A percentile compares a stretch with the other conserved stretches of the same genome.
phyloP scores from a whole-genome alignment of 2,797 vertebrate genomes.

The Apogon hyalosoma region DNA sequence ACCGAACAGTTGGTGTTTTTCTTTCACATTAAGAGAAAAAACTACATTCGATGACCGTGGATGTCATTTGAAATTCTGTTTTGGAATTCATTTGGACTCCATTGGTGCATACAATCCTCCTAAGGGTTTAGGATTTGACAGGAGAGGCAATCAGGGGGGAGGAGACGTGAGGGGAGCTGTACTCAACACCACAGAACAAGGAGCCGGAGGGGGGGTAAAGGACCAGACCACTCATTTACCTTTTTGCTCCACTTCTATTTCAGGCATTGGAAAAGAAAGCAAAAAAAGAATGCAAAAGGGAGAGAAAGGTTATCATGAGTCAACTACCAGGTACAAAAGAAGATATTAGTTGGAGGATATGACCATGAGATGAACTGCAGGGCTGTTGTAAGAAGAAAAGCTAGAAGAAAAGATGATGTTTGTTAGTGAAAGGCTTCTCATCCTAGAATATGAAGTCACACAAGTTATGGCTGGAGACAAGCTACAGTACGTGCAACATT shows the following conservation, averaged over 20 bases:
- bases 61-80: constrained; percentile 69
- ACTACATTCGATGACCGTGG: constrained; percentile 57
- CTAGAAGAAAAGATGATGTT: constrained; percentile 79
- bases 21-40: constrained; percentile 50
- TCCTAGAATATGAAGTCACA: constrained; percentile 83
- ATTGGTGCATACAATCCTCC: constrained; percentile 80
- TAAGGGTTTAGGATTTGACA: constrained; percentile 74
- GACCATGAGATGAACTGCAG: constrained; percentile 75
- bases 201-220: constrained; percentile 88
- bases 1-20: constrained; percentile 62
- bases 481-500: constrained; percentile 38
- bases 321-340: constrained; percentile 82
- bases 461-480: constrained; percentile 83
- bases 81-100: constrained; percentile 73
- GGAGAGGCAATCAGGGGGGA: constrained; percentile 71
- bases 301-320: constrained; percentile 99
- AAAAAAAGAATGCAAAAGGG: constrained; percentile 90
- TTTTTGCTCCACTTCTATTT: constrained; percentile 99
- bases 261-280: constrained; percentile 96
- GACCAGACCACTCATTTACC: constrained; percentile 97
- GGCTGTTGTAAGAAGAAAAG: constrained; percentile 79
- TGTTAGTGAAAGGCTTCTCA: constrained; percentile 83
- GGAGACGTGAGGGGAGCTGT: constrained; percentile 78
- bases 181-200: constrained; percentile 98
- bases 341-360: constrained; percentile 86